Percentiles rank a stretch among this genome's conserved stretches.
These are phyloP conservation scores for Ennomos fuscantarius DNA, from an alignment of 2,888 invertebrate genomes.

Conservation along the genomic window DNA sequence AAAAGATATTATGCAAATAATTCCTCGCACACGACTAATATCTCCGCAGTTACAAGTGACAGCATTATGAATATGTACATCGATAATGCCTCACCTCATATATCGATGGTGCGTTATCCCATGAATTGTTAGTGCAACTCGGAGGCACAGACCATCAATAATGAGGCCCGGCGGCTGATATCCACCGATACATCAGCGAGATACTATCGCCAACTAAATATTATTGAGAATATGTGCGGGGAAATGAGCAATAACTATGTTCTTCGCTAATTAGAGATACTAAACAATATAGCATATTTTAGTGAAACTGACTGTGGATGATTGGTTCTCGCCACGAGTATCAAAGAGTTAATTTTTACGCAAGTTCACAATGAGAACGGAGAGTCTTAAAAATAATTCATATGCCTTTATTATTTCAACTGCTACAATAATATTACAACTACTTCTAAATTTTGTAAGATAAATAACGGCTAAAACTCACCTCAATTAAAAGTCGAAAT, in stretches of 20 bases:
- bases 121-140: constrained; percentile 41
- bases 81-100: constrained; percentile 51
- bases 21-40: neutral
- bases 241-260: constrained; percentile 22
- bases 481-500: too few species aligned
- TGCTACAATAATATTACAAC: too few species aligned
- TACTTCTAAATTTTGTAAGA: too few species aligned
- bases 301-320: too few species aligned
- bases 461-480: too few species aligned
- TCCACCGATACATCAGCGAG: constrained; percentile 68
- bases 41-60: constrained; percentile 54
- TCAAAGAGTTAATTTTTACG: too few species aligned
- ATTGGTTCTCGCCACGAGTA: too few species aligned
- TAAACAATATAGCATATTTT: too few species aligned
- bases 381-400: neutral
- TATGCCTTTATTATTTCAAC: too few species aligned
- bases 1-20: too few species aligned
- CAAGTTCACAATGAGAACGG: too few species aligned
- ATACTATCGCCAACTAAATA: constrained; percentile 75
- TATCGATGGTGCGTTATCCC: constrained; percentile 31
- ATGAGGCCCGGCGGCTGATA: constrained; percentile 57
- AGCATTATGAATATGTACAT: constrained; percentile 63
- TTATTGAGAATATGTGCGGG: constrained; percentile 40
- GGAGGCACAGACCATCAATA: constrained; percentile 58
- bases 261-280: neutral